These are phyloP conservation scores for Apaloderma vittatum DNA, from an alignment of 2,113 vertebrate species.

Conservation along the genomic window DNA sequence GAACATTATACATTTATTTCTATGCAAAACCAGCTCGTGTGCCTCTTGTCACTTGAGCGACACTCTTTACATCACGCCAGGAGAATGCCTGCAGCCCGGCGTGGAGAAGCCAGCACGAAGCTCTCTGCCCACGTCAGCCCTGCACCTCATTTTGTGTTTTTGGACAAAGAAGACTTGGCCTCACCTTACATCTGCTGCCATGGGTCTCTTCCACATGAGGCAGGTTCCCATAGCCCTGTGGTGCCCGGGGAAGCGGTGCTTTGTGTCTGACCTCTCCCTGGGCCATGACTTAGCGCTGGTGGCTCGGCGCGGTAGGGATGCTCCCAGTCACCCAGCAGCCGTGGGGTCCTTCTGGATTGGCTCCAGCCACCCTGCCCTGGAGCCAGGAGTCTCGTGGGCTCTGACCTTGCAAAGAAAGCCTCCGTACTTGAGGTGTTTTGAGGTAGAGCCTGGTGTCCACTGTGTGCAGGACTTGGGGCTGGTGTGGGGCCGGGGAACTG, in stretches of 20 bases:
- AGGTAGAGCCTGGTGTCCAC: background rate
- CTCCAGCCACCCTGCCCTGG: background rate
- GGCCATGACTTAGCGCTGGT: background rate
- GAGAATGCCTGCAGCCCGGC: accelerated
- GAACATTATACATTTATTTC: background rate
- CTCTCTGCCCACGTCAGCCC: background rate
- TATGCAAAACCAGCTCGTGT: background rate
- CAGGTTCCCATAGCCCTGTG: background rate
- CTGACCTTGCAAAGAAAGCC: background rate
- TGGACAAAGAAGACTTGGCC: no score
- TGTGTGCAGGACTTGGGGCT: accelerated
- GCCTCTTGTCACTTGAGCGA: background rate
- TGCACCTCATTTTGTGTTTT: background rate
- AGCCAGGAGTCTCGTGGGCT: background rate
- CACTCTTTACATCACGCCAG: background rate
- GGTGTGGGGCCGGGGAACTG: background rate
- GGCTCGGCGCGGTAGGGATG: background rate
- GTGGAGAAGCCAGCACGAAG: accelerated
- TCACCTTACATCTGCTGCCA: no score
- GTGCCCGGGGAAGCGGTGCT: background rate
- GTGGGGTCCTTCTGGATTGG: background rate
- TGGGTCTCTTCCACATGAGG: accelerated
- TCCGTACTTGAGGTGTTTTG: accelerated
- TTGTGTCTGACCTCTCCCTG: background rate
- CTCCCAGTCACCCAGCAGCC: background rate